These are phyloP conservation scores for Drosophila merina DNA, from an alignment of 2,888 invertebrate genomes.

Conservation along the genomic window DNA sequence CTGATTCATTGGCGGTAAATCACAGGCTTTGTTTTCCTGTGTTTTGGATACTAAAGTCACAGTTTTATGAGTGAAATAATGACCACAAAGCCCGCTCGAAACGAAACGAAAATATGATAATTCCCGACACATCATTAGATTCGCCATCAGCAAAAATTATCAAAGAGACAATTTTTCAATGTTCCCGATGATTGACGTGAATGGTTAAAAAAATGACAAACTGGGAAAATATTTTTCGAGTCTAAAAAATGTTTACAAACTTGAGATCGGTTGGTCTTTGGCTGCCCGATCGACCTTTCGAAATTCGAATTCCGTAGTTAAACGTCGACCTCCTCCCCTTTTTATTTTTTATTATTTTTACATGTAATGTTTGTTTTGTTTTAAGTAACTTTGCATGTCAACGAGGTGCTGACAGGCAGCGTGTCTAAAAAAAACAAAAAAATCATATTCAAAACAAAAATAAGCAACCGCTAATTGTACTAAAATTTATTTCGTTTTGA, in stretches of 20 bases:
- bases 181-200: constrained; percentile 39
- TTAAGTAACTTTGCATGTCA: constrained; percentile 78
- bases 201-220: constrained; percentile 18
- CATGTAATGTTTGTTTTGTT: constrained; percentile 40
- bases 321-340: constrained; percentile 58
- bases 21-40: constrained; percentile 27
- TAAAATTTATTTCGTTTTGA: constrained; percentile 66
- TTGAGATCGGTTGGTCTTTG: constrained; percentile 22
- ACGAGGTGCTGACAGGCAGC: constrained; percentile 45
- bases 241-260: constrained; percentile 19
- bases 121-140: constrained; percentile 34
- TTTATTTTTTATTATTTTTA: constrained; percentile 45
- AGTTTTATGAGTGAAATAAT: constrained; percentile 34
- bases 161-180: constrained; percentile 40
- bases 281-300: constrained; percentile 19
- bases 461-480: constrained; percentile 69
- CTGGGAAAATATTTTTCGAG: constrained; percentile 13
- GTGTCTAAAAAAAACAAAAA: constrained; percentile 53
- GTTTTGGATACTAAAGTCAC: constrained; percentile 21
- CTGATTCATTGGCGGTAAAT: constrained; percentile 29
- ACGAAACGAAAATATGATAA: constrained; percentile 43
- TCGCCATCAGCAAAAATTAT: constrained; percentile 45
- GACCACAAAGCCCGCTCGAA: constrained; percentile 31
- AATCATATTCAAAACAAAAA: constrained; percentile 46
- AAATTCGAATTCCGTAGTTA: constrained; percentile 29